Evolutionary conservation across 2,888 invertebrate species (phyloP), one percentile per base, ranked within the genome.

Genomic region (Catonia carolina): DNA sequence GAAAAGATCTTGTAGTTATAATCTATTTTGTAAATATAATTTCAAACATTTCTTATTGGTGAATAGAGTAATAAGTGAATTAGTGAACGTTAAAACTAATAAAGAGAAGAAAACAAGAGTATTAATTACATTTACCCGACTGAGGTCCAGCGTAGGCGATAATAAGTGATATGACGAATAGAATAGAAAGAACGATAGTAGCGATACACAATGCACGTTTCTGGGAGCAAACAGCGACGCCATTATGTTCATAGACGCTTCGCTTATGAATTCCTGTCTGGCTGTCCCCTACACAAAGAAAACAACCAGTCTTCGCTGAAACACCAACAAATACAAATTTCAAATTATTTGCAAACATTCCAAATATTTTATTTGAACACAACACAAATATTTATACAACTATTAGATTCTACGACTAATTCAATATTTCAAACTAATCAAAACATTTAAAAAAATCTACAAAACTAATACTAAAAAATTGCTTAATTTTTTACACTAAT

Each of bases 91-190:
- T n/a, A n/a, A n/a, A n/a, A n/a, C n/a, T n/a, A n/a, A n/a, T n/a
- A n/a, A n/a, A n/a, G n/a, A n/a, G n/a, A n/a, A n/a, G n/a, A n/a
- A n/a, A n/a, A n/a, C n/a, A n/a, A n/a, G n/a, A n/a, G n/a, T n/a
- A 31, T 2, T 42, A 20, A 53, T 36, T 35, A 15, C 42, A 73
- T 75, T 75, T 73, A 89, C 89, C 87, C 70, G 86, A 82, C 72
- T 87, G 86, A 56, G 92, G 92, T 63, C 91, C 86, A 53, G 92
- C 93, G 71, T 93, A 92, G 56, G 94, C 93, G 61, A 93, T 88
- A 63, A 94, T 82, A 62, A 94, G 78, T 39, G 94, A 89, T 55
- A 89, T 85, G 65, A 85, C 80, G 70, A 92, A 84, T 67, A 92
- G 82, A 31, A 87, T 82, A 4, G 85, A 82, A 70, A 92, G 83